Conservation (phyloP, 1,140 invertebrate species). For the Octopus sinensis region DNA sequence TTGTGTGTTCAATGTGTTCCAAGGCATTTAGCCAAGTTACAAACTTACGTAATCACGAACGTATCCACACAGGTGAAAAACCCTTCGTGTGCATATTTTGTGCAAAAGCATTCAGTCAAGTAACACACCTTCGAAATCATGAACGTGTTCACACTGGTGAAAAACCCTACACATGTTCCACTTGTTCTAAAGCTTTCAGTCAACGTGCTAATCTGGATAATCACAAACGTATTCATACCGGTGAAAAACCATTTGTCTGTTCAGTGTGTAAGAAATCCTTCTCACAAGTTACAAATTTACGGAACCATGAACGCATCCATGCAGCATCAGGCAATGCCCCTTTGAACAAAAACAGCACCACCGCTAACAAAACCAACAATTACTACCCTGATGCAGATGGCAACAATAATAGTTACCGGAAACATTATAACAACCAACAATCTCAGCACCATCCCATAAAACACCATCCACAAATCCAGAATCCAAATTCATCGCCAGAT, state of each 20-base stretch:
- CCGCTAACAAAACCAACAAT: not conserved
- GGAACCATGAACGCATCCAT: slow-evolving; percentile 23
- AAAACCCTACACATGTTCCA: slow-evolving; percentile 69
- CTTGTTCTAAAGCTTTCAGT: slow-evolving; percentile 95
- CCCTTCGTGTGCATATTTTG: slow-evolving; percentile 89
- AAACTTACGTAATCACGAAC: slow-evolving; percentile 17
- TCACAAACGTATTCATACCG: slow-evolving; percentile 27
- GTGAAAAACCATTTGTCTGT: slow-evolving; percentile 27
- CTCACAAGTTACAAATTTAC: slow-evolving; percentile 23
- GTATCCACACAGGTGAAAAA: slow-evolving; percentile 47
- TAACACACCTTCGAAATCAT: slow-evolving; percentile 62
- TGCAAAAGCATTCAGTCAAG: slow-evolving; percentile 59
- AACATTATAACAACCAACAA: not conserved
- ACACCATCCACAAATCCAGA: not conserved
- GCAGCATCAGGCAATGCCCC: not conserved
- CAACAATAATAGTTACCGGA: not conserved
- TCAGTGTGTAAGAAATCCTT: slow-evolving; percentile 27
- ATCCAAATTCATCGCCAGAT: not conserved
- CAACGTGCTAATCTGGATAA: slow-evolving; percentile 73
- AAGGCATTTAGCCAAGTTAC: slow-evolving; percentile 49
- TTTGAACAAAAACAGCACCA: not conserved
- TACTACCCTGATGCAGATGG: not conserved
- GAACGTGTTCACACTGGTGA: slow-evolving; percentile 36
- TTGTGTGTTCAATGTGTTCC: slow-evolving; percentile 60
- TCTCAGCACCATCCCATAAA: not conserved